phyloP scores from a whole-genome alignment of 2,797 vertebrate genomes.

The Masticophis lateralis region DNA sequence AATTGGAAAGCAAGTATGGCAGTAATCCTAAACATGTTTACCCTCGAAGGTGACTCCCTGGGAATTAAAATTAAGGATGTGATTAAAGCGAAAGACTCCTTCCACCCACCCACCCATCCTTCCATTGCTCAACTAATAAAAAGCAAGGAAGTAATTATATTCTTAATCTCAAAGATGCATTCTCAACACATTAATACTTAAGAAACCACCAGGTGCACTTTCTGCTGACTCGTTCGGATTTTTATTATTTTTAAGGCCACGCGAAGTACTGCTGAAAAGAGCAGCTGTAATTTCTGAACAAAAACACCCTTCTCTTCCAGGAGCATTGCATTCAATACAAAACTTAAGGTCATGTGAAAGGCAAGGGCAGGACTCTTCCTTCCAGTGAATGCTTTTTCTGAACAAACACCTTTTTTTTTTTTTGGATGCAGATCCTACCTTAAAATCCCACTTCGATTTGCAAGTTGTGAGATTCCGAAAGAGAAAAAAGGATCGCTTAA shows the following conservation, averaged over 20 bases:
- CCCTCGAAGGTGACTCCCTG: not conserved
- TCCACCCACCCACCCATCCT: not conserved
- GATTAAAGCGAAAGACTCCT: not conserved
- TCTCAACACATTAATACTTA: slow-evolving; percentile 18
- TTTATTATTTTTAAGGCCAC: not conserved
- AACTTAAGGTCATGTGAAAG: slow-evolving; percentile 57
- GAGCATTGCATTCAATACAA: slow-evolving; percentile 41
- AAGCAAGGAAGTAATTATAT: not conserved
- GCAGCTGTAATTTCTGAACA: slow-evolving; percentile 42
- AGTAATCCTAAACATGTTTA: not conserved
- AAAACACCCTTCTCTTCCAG: slow-evolving; percentile 28
- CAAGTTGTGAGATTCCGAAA: not conserved
- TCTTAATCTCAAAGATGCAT: not conserved
- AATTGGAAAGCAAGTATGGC: not conserved
- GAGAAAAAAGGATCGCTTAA: not conserved
- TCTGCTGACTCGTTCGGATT: not conserved
- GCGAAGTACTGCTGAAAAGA: slow-evolving; percentile 9
- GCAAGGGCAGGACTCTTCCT: slow-evolving; percentile 29
- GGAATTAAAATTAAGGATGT: not conserved
- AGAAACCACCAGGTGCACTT: slow-evolving; percentile 30
- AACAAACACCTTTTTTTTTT: not conserved
- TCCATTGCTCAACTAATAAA: not conserved
- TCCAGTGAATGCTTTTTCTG: slow-evolving; percentile 37
- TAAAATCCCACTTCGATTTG: not conserved
- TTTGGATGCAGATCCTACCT: not conserved